A percentile compares a stretch with the other conserved stretches of the same genome.
Conservation (phyloP, 2,888 invertebrate species). For the Pachliopta kotzebuea region DNA sequence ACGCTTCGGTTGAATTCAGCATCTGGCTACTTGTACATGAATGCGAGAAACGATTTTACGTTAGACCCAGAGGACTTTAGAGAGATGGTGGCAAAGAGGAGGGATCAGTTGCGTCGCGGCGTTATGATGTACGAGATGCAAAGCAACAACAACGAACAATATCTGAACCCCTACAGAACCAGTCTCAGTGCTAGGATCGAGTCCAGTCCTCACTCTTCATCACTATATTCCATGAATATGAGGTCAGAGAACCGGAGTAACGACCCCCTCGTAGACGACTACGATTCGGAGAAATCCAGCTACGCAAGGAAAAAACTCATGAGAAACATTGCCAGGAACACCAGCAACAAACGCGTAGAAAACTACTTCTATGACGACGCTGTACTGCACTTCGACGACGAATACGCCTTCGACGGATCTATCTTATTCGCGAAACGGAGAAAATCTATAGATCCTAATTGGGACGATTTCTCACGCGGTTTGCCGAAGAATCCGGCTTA, state of each 20-base stretch:
- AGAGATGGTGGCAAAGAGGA: slow-evolving; percentile 67
- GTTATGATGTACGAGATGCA: slow-evolving; percentile 64
- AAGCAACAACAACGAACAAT: slow-evolving; percentile 60
- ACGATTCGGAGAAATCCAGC: slow-evolving; percentile 71
- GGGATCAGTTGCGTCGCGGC: slow-evolving; percentile 66
- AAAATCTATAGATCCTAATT: slow-evolving; percentile 67
- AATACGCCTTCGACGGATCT: slow-evolving; percentile 73
- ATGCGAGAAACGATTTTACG: slow-evolving; percentile 74
- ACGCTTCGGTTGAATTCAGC: slow-evolving; percentile 72
- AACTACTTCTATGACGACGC: slow-evolving; percentile 77
- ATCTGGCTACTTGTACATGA: slow-evolving; percentile 75
- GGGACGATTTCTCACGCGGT: slow-evolving; percentile 60
- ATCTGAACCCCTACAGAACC: slow-evolving; percentile 52
- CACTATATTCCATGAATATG: slow-evolving; percentile 65
- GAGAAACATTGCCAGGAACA: slow-evolving; percentile 73
- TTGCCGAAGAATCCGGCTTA: slow-evolving; percentile 51
- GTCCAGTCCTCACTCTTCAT: slow-evolving; percentile 62
- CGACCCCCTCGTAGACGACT: slow-evolving; percentile 72
- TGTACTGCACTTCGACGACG: slow-evolving; percentile 71
- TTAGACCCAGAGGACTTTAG: slow-evolving; percentile 71
- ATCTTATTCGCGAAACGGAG: slow-evolving; percentile 71
- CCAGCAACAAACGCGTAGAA: slow-evolving; percentile 50
- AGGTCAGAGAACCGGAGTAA: slow-evolving; percentile 65
- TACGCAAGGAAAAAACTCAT: slow-evolving; percentile 71
- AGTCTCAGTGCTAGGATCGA: slow-evolving; percentile 52